phyloP scores from a whole-genome alignment of 1,140 invertebrate genomes.

The Macrobrachium nipponense region DNA sequence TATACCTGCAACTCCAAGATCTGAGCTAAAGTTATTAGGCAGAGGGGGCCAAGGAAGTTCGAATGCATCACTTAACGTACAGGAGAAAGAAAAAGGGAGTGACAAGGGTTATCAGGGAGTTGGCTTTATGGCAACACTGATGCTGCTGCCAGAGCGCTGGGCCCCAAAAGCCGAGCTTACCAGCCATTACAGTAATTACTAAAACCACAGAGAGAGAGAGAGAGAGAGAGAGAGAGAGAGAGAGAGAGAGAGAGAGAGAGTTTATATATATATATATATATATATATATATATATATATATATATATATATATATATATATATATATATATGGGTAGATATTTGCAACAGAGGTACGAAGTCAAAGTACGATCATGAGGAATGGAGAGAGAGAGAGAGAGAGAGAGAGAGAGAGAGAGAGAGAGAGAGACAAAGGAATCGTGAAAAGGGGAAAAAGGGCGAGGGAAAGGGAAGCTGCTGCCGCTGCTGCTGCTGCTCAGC shows the following conservation, averaged over 20 bases:
- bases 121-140: conserved; percentile 34
- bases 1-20: no score
- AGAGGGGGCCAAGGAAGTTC: no score
- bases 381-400: not conserved
- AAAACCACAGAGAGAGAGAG: conserved; percentile 16
- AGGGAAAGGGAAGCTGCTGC: not conserved
- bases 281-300: not conserved
- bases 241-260: not conserved
- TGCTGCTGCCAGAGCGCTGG: not conserved
- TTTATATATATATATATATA: not conserved
- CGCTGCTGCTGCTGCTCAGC: no score
- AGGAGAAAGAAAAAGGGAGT: not conserved
- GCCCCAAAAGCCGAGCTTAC: conserved; percentile 33
- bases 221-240: conserved; percentile 6
- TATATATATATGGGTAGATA: not conserved
- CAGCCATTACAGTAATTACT: conserved; percentile 59
- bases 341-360: no score
- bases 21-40: no score
- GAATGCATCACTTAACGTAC: not conserved
- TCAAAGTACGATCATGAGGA: no score
- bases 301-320: not conserved
- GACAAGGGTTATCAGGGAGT: conserved; percentile 8
- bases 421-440: not conserved
- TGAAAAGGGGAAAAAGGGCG: not conserved
- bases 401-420: not conserved